Evolutionary conservation across 2,888 invertebrate genomes (phyloP), one percentile per base, ranked within the genome.

Genomic region (Sarcophaga caerulescens): DNA sequence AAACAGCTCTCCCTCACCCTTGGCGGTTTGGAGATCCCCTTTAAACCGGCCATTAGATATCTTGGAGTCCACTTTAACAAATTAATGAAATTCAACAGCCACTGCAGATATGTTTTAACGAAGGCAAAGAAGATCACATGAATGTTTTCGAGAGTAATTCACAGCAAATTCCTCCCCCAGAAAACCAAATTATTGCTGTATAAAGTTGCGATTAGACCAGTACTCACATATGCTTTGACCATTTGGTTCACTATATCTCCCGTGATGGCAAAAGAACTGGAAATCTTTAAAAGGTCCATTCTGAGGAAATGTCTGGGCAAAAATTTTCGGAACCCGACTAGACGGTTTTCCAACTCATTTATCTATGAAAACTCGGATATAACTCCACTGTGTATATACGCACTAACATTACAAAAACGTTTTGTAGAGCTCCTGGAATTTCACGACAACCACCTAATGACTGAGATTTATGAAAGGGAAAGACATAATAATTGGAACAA

Each of bases 21-120:
- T 4, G 23, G 65, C 8, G 69, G 52, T 2, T 14, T 52, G 14
- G 35, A 85, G 62, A 74, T 81, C 8, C 71, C 68, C 12, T 79
- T 57, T 19, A 78, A 77, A 35, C 25, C 80, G 6, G 47, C 19
- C 19, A 63, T 63, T 8, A 74, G 23, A 63, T 74, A 63, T 23
- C 62, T 74, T 12, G 74, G 74, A 3, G 23, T 63, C 11, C 21
- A 25, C 19, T 52, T 70, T 21, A 52, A 57, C 57, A 70, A 57
- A 14, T 11, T 74, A 12, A 8, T 47, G 12, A 74, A 63, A 44
- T 63, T 74, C 19, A 63, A 74, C 21, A 23, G 8, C 2, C 63
- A 74, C 25, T 25, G 35, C 17, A 17, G 44, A n/a, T 19, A n/a
- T 12, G 35, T 60, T 12, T 44, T 62, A 11, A 25, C 17, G 3